These are phyloP conservation scores for Melipona bicolor DNA, from an alignment of 2,888 invertebrate genomes.

Conservation along the genomic window DNA sequence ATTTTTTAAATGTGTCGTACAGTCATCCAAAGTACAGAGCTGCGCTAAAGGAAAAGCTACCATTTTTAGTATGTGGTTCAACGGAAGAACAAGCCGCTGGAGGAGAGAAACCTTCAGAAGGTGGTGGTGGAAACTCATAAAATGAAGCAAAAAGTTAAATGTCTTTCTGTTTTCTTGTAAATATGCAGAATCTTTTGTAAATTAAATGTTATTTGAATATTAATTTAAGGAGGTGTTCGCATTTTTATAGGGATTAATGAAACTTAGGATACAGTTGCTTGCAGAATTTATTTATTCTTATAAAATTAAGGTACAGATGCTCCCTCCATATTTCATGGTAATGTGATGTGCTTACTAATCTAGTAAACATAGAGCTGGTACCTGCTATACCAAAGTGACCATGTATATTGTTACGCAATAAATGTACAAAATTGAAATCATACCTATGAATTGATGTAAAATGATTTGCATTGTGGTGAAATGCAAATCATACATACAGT, in stretches of 20 bases:
- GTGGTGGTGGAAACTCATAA: conserved; percentile 13
- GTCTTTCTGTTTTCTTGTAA: conserved; percentile 1
- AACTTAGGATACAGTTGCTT: conserved; percentile 67
- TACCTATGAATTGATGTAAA: conserved; percentile 66
- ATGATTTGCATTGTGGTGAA: conserved; percentile 78
- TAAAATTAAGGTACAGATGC: conserved; percentile 79
- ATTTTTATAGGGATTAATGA: background rate
- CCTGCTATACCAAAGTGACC: conserved; percentile 68
- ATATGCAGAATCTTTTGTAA: conserved; percentile 7
- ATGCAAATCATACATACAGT: conserved; percentile 70
- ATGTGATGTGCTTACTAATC: conserved; percentile 58
- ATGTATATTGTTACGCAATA: conserved; percentile 60
- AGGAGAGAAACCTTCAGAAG: conserved; percentile 38
- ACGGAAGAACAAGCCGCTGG: conserved; percentile 86
- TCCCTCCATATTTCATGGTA: conserved; percentile 54
- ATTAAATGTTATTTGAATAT: background rate
- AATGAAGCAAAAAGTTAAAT: background rate
- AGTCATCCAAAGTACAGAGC: conserved; percentile 93
- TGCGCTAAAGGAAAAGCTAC: conserved; percentile 91
- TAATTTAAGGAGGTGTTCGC: background rate
- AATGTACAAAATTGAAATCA: conserved; percentile 68
- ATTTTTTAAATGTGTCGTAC: conserved; percentile 76
- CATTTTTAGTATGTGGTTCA: conserved; percentile 89
- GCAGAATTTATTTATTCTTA: conserved; percentile 81
- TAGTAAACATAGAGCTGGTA: conserved; percentile 52